Evolutionary conservation across 2,888 invertebrate genomes (phyloP).

Genomic region (Lasius fuliginosus): DNA sequence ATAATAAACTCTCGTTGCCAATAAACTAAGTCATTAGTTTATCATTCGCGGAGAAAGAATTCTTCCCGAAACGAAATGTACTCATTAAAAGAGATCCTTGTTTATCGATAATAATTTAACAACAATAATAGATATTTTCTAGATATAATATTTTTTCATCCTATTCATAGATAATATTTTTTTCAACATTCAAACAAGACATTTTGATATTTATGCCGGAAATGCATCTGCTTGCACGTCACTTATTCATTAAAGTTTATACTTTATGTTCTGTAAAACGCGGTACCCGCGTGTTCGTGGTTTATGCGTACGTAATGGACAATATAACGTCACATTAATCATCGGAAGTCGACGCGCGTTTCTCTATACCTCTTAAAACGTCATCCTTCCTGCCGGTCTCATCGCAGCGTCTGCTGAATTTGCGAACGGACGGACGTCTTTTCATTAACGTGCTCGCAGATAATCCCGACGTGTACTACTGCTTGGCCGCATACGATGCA

Average conservation of each 20-base stretch:
- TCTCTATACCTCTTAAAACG: constrained; percentile 42
- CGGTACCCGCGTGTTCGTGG: background rate
- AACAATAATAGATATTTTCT: constrained; percentile 23
- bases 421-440: constrained; percentile 47
- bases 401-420: constrained; percentile 17
- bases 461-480: constrained; percentile 49
- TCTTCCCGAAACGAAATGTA: background rate
- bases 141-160: background rate
- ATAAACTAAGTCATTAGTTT: background rate
- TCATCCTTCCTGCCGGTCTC: constrained; percentile 40
- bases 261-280: constrained; percentile 46
- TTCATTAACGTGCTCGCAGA: constrained; percentile 58
- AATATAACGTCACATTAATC: constrained; percentile 58
- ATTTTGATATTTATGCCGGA: background rate
- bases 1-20: background rate
- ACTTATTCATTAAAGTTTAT: constrained; percentile 46
- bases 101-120: background rate
- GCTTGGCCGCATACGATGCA: constrained; percentile 21
- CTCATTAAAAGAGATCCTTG: background rate
- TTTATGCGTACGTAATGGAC: constrained; percentile 42
- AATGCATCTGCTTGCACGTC: constrained; percentile 15
- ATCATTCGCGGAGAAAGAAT: background rate
- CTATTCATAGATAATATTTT: background rate
- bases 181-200: background rate
- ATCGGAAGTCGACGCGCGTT: constrained; percentile 42